These are phyloP conservation scores for Entomobrya proxima DNA, from an alignment of 2,888 invertebrate genomes.

Conservation along the genomic window DNA sequence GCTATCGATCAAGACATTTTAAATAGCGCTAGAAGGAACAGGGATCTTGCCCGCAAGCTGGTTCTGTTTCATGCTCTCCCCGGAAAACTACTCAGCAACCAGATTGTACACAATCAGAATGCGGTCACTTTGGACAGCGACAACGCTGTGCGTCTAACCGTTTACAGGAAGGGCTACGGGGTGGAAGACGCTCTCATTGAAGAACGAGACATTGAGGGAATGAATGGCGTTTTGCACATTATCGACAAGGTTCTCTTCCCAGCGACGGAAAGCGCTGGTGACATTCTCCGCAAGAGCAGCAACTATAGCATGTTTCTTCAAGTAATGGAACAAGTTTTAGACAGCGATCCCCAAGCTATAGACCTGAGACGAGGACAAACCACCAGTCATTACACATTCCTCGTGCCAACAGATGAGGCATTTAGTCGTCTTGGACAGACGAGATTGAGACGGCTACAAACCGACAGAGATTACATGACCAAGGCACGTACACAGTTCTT, in stretches of 20 bases:
- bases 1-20: conserved; percentile 76
- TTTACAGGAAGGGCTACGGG: conserved; percentile 79
- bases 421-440: conserved; percentile 81
- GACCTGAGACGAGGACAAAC: conserved; percentile 74
- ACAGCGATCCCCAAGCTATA: conserved; percentile 76
- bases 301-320: conserved; percentile 78
- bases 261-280: conserved; percentile 77
- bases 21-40: conserved; percentile 76
- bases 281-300: conserved; percentile 77
- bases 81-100: conserved; percentile 77
- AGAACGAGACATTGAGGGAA: conserved; percentile 78
- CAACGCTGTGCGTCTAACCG: conserved; percentile 78
- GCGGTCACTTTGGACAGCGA: conserved; percentile 77
- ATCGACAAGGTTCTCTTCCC: conserved; percentile 79
- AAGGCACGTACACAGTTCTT: conserved; percentile 75
- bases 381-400: conserved; percentile 81
- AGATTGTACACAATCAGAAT: conserved; percentile 78
- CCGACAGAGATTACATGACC: conserved; percentile 76
- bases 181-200: conserved; percentile 79
- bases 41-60: conserved; percentile 77
- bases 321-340: conserved; percentile 77
- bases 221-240: conserved; percentile 79
- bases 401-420: conserved; percentile 84
- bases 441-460: conserved; percentile 76
- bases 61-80: conserved; percentile 78